Evolutionary conservation across 2,113 vertebrate species (phyloP).

Genomic region (Erythrocebus patas): DNA sequence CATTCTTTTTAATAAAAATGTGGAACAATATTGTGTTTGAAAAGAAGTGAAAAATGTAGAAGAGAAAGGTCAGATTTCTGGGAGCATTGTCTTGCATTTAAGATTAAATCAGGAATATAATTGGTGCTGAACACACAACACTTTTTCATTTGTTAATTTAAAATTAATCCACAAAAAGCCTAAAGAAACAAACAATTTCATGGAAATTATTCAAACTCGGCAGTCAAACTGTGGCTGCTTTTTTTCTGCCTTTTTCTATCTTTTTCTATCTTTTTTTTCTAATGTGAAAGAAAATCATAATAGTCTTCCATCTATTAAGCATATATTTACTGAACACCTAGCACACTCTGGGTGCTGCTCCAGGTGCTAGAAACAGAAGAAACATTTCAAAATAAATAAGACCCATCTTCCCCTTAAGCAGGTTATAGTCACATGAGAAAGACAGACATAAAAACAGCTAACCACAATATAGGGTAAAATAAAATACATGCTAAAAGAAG

Average conservation of each 20-base stretch:
- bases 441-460: neutral
- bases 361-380: neutral
- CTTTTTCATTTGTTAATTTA: neutral
- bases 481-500: neutral
- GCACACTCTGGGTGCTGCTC: neutral
- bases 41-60: neutral
- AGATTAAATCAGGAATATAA: constrained; percentile 16
- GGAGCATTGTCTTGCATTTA: neutral
- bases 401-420: neutral
- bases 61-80: constrained; percentile 22
- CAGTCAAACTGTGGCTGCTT: neutral
- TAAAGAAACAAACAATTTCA: neutral
- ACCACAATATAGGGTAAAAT: neutral
- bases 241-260: neutral
- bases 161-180: constrained; percentile 16
- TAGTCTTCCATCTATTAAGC: neutral
- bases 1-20: neutral
- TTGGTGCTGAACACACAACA: neutral
- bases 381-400: neutral
- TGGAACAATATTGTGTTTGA: neutral
- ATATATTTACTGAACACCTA: neutral
- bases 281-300: neutral
- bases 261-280: neutral
- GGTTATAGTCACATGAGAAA: neutral
- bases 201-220: constrained; percentile 12